These are phyloP conservation scores for Acanthis flammea DNA, from an alignment of 2,797 vertebrate species.

Conservation along the genomic window DNA sequence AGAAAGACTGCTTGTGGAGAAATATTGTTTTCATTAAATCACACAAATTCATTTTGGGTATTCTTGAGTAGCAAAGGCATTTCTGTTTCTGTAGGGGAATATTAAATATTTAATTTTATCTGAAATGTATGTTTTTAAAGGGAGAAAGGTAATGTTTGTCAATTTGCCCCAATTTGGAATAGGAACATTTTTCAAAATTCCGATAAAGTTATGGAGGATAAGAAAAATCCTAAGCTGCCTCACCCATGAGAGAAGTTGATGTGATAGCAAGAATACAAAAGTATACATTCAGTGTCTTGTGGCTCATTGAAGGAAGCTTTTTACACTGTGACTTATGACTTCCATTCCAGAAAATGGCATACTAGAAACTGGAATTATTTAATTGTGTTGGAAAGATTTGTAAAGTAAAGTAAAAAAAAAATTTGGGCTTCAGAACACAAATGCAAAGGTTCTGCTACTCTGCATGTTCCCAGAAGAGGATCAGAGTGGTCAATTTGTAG, in stretches of 20 bases:
- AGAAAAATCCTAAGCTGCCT: neutral
- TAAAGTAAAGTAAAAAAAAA: neutral
- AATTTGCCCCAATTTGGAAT: neutral
- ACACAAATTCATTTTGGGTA: neutral
- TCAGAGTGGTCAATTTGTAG: neutral
- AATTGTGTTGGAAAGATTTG: neutral
- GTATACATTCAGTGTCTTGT: neutral
- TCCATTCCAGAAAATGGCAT: neutral
- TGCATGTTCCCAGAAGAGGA: neutral
- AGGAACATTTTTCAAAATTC: neutral
- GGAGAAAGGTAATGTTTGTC: neutral
- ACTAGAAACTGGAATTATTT: neutral
- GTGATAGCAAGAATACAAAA: neutral
- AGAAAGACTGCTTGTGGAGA: neutral
- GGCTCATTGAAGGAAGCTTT: neutral
- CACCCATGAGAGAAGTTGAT: neutral
- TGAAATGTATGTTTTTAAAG: neutral
- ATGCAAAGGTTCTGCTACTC: neutral
- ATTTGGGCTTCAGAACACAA: neutral
- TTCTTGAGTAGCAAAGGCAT: neutral
- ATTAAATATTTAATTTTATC: neutral
- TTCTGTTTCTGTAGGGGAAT: neutral
- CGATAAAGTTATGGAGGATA: neutral
- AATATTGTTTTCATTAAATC: neutral
- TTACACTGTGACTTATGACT: neutral